phyloP scores from a whole-genome alignment of 2,888 invertebrate species.

The Himalopsyche anomala region DNA sequence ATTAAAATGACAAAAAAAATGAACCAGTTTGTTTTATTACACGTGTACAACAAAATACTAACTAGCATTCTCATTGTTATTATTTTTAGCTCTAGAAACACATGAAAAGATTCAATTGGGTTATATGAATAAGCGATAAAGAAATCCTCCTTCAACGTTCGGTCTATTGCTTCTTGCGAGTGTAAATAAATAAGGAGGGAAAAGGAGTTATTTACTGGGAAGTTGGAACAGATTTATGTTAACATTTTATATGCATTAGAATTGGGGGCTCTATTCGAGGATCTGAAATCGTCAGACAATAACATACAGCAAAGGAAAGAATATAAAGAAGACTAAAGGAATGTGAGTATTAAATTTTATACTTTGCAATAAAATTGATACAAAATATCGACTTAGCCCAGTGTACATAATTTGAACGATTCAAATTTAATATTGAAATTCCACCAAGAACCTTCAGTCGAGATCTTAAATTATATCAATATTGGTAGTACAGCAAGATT shows the following conservation, averaged over 20 bases:
- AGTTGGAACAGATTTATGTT: background rate
- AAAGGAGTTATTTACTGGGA: conserved; percentile 5
- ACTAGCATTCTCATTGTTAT: background rate
- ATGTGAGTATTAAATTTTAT: too few relatives aligned
- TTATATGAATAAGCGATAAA: conserved; percentile 10
- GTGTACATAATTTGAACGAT: too few relatives aligned
- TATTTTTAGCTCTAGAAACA: background rate
- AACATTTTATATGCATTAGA: conserved; percentile 10
- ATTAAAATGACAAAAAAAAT: too few relatives aligned
- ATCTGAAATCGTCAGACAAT: background rate
- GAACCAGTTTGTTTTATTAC: too few relatives aligned
- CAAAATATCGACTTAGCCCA: too few relatives aligned
- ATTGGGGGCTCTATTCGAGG: background rate
- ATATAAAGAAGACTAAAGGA: too few relatives aligned
- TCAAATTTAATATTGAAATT: too few relatives aligned
- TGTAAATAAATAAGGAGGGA: background rate
- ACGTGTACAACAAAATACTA: too few relatives aligned
- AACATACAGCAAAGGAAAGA: background rate
- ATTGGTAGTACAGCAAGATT: too few relatives aligned
- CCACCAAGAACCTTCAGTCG: too few relatives aligned
- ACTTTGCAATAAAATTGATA: too few relatives aligned
- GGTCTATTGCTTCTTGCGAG: background rate
- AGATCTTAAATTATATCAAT: too few relatives aligned
- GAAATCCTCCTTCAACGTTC: background rate
- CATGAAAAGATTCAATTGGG: background rate